Base-by-base conservation (phyloP, 1,140 invertebrate genomes). In the Glossosoma conforme region DNA sequence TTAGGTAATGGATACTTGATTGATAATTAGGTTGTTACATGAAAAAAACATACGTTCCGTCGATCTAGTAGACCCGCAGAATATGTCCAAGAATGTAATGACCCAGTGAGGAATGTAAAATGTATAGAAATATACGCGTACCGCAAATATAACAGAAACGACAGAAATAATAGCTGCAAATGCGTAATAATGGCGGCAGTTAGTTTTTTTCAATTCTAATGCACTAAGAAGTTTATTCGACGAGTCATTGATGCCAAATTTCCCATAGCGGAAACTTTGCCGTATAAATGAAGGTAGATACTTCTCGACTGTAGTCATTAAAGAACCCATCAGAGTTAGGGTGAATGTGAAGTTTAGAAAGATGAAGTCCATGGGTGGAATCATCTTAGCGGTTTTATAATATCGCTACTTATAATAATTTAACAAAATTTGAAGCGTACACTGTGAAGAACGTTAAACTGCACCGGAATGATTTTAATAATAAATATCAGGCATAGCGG, bases 131-230 rank as follows among this genome's bases (percentile, higher is more conserved):
- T 76, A 83, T 57, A 65, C 72, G 22, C 60, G 54, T 6, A 74
- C 24, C 11, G 78, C 59, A 14, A 82, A 59, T 11, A 68, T 42
- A 3, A 85, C 64, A 18, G 70, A 63, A 21, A 68, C 35, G 20
- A 69, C 62, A 37, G 76, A 77, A 49, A 78, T 68, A 15, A 81
- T 52, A n/a, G 75, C 67, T 13, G 83, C 77, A 60, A 85, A 80
- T 3, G 79, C 45, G 61, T 89, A 90, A 61, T 88, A 89, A 68
- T 90, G 86, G 60, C 66, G 75, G 59, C 87, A 89, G 70, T 79
- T 85, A 45, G 80, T 75, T 67, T 89, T 89, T 0, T 86, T 84
- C 36, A 89, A 70, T 69, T 89, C 82, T 21, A 79, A 56, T 43
- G 66, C 61, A 32, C 67, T 66, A 9, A 83, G 55, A 28, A 78